Conservation (phyloP, 2,888 invertebrate genomes). For the Steinernema carpocapsae region DNA sequence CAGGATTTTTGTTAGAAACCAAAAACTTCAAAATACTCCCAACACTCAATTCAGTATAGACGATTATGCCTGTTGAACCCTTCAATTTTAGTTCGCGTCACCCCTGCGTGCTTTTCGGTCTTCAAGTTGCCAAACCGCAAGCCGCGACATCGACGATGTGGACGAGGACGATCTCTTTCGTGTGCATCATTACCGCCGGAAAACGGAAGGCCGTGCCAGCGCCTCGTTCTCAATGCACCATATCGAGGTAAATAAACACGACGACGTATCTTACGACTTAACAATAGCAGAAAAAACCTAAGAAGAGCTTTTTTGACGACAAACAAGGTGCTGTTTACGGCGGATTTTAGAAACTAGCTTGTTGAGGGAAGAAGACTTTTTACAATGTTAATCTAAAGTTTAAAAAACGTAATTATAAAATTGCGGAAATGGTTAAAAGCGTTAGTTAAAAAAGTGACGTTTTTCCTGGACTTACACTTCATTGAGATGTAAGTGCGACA, state of each 20-base stretch:
- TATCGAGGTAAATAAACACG: conserved; percentile 10
- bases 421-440: no score
- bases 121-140: neutral
- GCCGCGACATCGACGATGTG: neutral
- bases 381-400: neutral
- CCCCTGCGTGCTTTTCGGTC: conserved; percentile 6
- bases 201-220: conserved; percentile 3
- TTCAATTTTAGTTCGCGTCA: neutral
- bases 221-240: conserved; percentile 7
- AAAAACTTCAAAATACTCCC: no score
- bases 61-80: no score
- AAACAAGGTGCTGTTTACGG: neutral
- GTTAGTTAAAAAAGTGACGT: no score
- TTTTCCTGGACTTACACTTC: no score
- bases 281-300: no score
- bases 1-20: no score
- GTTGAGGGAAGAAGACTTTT: neutral
- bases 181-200: neutral
- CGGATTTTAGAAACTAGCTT: neutral
- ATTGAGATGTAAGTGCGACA: no score
- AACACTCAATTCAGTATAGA: no score
- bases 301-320: no score
- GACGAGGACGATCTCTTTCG: neutral
- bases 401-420: no score
- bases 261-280: no score